Evolutionary conservation across 2,888 invertebrate species (phyloP), one percentile per base, ranked within the genome.

Genomic region (Chloroclysta siterata): DNA sequence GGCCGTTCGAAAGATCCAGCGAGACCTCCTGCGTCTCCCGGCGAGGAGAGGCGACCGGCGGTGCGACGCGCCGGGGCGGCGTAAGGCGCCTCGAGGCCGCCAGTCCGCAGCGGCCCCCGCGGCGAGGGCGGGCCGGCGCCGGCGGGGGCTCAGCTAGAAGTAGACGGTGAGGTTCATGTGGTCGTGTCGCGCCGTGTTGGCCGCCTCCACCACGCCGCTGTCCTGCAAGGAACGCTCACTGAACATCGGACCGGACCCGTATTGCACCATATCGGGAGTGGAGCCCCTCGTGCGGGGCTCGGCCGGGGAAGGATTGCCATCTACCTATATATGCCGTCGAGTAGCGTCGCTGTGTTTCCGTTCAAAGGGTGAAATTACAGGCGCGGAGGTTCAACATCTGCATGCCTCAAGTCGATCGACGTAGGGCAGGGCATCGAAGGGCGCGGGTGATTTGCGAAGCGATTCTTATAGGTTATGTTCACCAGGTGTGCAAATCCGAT

Each of bases 131-230:
- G 2, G 14, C 6, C 3, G 5, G 11, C 7, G 28, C 11, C n/a
- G 50, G 50, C 8, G 22, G 2, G 22, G 22, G 22, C 22, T 22
- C 22, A 22, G 46, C 28, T 41, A 95, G 87, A 95, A 95, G 88
- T 95, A 95, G n/a, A 95, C 95, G 64, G 95, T 95, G 78, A 95
- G 94, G 86, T 95, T 95, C 84, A 95, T 94, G 83, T 95, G 94
- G 70, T 95, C 95, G 61, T 88, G 88, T 52, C 87, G 76, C 44
- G 88, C 76, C 14, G 84, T 79, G 83, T 89, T 88, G 75, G 85
- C 85, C 22, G 90, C 89, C 72, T 89, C 91, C 68, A 84, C 73
- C 68, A 74, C 77, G 66, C 77, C 80, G 79, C 83, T 83, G 77
- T 81, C 86, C 89, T 90, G 84, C 79, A 74, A 17, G 77, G 73